Percentiles rank a stretch among this genome's conserved stretches.
phyloP scores from a whole-genome alignment of 1,140 invertebrate genomes.

The Leptopilina clavipes region DNA sequence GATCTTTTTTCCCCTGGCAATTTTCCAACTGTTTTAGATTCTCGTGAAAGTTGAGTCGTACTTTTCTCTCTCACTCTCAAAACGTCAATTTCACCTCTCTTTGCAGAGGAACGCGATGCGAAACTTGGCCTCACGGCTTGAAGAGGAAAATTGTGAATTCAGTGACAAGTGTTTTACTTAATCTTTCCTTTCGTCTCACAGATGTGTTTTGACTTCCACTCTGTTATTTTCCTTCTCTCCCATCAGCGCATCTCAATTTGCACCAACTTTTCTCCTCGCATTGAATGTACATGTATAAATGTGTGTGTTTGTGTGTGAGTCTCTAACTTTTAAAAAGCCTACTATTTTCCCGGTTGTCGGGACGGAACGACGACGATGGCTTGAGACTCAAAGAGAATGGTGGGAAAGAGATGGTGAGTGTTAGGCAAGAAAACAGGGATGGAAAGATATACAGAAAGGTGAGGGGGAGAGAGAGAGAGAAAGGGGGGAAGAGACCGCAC shows the following conservation, averaged over 20 bases:
- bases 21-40: neutral
- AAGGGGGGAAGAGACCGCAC: constrained; percentile 39
- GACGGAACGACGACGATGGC: neutral
- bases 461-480: constrained; percentile 42
- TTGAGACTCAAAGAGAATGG: constrained; percentile 38
- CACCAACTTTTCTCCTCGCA: neutral
- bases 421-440: constrained; percentile 24
- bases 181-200: constrained; percentile 28
- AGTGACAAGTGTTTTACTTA: constrained; percentile 35
- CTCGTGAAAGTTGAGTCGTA: neutral
- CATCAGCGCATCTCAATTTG: constrained; percentile 32
- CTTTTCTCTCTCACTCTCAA: neutral
- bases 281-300: neutral
- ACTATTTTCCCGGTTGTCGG: constrained; percentile 27
- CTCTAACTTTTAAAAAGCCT: constrained; percentile 34
- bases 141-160: constrained; percentile 24
- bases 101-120: neutral
- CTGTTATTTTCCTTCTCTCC: constrained; percentile 6
- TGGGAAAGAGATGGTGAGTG: constrained; percentile 48
- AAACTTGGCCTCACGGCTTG: neutral
- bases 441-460: neutral
- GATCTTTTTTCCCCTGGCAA: no score
- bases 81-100: neutral
- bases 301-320: neutral
- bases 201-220: constrained; percentile 27